Percentiles rank a stretch among this genome's conserved stretches.
phyloP scores from a whole-genome alignment of 1,140 invertebrate genomes.

The Homalodisca vitripennis region DNA sequence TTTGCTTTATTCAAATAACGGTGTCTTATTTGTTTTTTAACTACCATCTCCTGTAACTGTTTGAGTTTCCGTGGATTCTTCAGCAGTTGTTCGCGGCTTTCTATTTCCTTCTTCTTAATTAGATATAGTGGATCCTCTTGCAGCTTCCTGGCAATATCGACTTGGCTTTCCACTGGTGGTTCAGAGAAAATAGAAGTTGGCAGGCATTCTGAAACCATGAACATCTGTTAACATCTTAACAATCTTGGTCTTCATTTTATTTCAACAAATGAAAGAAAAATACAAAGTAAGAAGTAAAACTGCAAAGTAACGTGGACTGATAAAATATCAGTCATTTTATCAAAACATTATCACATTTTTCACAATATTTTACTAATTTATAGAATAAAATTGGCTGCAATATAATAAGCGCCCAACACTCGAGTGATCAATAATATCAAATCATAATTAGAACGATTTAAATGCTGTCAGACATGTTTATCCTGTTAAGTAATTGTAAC shows the following conservation, averaged over 20 bases:
- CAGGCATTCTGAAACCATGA: conserved; percentile 7
- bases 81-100: conserved; percentile 72
- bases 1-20: too few relatives aligned
- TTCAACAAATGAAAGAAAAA: not conserved
- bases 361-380: too few relatives aligned
- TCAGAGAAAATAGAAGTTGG: conserved; percentile 19
- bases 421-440: too few relatives aligned
- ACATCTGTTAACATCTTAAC: too few relatives aligned
- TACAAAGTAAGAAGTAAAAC: not conserved
- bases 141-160: conserved; percentile 61
- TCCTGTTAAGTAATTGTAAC: too few relatives aligned
- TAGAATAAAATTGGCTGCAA: too few relatives aligned
- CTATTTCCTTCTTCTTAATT: conserved; percentile 83
- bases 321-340: not conserved
- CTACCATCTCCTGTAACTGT: conserved; percentile 75
- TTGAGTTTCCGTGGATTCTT: conserved; percentile 90
- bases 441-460: too few relatives aligned
- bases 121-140: conserved; percentile 87
- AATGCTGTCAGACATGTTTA: too few relatives aligned
- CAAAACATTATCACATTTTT: not conserved
- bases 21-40: too few relatives aligned
- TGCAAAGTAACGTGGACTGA: not conserved
- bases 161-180: not conserved
- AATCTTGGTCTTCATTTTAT: too few relatives aligned
- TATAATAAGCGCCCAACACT: too few relatives aligned